A percentile compares a stretch with the other conserved stretches of the same genome.
Evolutionary conservation across 1,140 invertebrate genomes (phyloP).

Genomic region (Psilanteris sp.): DNA sequence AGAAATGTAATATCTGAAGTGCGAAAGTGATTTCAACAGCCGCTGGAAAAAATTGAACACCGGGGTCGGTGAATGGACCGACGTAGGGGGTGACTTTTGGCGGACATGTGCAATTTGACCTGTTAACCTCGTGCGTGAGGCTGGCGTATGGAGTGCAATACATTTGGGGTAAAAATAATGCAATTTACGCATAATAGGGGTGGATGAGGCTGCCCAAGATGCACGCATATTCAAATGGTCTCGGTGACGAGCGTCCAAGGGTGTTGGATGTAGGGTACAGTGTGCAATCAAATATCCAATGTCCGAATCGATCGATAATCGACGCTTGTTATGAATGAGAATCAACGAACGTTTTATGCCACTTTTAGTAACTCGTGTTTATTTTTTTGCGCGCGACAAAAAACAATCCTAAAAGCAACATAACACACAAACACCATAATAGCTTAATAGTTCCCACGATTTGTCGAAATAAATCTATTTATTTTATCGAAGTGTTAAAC

Average conservation of each 20-base stretch:
- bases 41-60: constrained; percentile 37
- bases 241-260: constrained; percentile 35
- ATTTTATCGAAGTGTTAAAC: background rate
- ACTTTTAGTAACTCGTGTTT: constrained; percentile 44
- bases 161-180: constrained; percentile 81
- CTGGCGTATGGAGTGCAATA: constrained; percentile 69
- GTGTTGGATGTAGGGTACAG: constrained; percentile 46
- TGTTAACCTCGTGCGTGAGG: constrained; percentile 72
- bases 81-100: constrained; percentile 71
- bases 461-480: background rate
- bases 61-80: constrained; percentile 51
- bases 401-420: constrained; percentile 5
- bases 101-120: constrained; percentile 79
- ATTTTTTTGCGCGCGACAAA: constrained; percentile 27
- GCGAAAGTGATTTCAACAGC: constrained; percentile 62
- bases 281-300: constrained; percentile 62
- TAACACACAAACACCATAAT: background rate
- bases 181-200: constrained; percentile 79
- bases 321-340: constrained; percentile 63
- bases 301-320: constrained; percentile 66
- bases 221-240: constrained; percentile 76
- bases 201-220: constrained; percentile 61
- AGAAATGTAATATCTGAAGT: constrained; percentile 32
- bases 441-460: constrained; percentile 4
- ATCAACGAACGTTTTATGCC: constrained; percentile 46